Percentiles rank a stretch among this genome's conserved stretches.
These are phyloP conservation scores for Theristicus caerulescens DNA, from an alignment of 2,113 vertebrate genomes.

Conservation along the genomic window DNA sequence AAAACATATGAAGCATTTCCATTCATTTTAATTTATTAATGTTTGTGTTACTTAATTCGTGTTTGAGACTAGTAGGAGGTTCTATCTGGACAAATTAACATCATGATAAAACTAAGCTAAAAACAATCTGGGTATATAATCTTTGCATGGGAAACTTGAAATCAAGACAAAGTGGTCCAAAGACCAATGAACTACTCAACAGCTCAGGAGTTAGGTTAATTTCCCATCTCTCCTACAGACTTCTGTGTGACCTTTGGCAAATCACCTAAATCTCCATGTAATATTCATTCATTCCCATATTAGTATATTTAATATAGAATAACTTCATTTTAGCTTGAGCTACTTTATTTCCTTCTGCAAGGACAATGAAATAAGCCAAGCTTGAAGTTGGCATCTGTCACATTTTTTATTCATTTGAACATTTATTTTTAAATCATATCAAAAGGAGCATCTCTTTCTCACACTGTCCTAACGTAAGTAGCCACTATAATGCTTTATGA, in stretches of 20 bases:
- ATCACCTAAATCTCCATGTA: background rate
- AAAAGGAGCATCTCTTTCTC: background rate
- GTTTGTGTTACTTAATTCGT: background rate
- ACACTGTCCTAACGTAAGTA: background rate
- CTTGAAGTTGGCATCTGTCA: background rate
- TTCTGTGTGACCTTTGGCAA: background rate
- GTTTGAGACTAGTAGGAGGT: background rate
- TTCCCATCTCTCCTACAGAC: background rate
- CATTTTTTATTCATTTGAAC: background rate
- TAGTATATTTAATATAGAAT: background rate
- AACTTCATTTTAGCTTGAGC: background rate
- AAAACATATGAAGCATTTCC: background rate
- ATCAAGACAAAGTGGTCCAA: background rate
- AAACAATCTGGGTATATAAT: background rate
- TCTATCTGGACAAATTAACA: background rate
- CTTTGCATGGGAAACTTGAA: background rate
- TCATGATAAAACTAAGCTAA: background rate
- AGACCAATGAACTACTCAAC: background rate
- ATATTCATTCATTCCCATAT: background rate
- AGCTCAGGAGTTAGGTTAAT: background rate
- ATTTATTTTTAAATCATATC: background rate
- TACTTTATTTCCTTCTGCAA: background rate
- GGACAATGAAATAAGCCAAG: background rate
- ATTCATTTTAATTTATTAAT: constrained; percentile 29
- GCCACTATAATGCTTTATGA: background rate